Evolutionary conservation across 2,113 vertebrate genomes (phyloP).

Genomic region (Marcusenius ussheri): DNA sequence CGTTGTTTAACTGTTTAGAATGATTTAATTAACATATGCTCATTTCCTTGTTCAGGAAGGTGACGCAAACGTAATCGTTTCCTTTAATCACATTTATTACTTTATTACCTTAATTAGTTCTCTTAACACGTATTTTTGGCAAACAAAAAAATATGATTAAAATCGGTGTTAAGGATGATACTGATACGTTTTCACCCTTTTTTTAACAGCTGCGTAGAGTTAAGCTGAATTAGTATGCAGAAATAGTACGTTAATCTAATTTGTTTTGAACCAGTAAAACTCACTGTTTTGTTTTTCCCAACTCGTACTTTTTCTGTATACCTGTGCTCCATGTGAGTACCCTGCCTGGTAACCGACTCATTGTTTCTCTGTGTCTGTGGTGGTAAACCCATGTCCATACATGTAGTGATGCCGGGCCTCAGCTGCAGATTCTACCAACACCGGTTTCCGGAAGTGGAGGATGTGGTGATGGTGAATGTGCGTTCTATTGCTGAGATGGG

Average conservation of each 20-base stretch:
- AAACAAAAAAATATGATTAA: background rate
- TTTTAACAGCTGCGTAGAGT: background rate
- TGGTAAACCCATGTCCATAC: background rate
- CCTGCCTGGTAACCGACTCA: background rate
- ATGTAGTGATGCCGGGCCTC: constrained; percentile 83
- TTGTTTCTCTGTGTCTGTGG: background rate
- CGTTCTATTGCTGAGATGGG: constrained; percentile 98
- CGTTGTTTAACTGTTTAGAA: background rate
- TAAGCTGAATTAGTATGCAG: background rate
- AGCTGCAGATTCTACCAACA: constrained; percentile 98
- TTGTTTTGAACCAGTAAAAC: background rate
- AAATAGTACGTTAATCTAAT: background rate
- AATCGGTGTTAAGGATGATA: background rate
- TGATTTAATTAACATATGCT: background rate
- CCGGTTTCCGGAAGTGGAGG: constrained; percentile 95
- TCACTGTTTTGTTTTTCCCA: background rate
- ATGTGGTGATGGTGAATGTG: constrained; percentile 98
- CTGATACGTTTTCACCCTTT: background rate
- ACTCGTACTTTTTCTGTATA: background rate
- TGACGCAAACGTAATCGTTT: background rate
- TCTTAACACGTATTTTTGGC: background rate
- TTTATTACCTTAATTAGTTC: background rate
- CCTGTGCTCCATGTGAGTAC: background rate
- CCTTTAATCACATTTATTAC: background rate
- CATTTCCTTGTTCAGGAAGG: background rate